Conservation (phyloP, 2,113 vertebrate species). For the Sarotherodon lohbergeri region DNA sequence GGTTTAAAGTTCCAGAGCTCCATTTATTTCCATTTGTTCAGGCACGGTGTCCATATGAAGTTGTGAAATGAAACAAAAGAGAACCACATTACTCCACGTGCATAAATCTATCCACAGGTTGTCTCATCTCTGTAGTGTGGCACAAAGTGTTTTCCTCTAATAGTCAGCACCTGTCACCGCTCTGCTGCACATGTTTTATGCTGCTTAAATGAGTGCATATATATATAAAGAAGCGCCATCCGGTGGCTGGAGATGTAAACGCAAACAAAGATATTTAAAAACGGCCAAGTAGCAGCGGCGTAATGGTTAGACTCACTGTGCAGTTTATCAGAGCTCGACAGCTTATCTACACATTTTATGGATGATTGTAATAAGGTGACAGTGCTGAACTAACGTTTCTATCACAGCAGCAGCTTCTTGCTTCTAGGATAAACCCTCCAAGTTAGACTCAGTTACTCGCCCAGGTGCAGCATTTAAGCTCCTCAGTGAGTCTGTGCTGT, state of each 20-base stretch:
- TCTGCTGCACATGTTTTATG: background rate
- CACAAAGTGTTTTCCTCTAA: background rate
- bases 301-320: rapidly evolving
- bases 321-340: background rate
- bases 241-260: background rate
- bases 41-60: background rate
- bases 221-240: background rate
- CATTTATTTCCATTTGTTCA: background rate
- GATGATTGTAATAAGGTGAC: background rate
- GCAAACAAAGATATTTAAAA: rapidly evolving
- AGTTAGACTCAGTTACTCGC: background rate
- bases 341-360: background rate
- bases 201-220: too few relatives aligned
- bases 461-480: background rate
- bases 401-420: rapidly evolving
- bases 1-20: background rate
- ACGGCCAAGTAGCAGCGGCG: rapidly evolving
- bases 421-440: background rate
- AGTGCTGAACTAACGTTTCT: background rate
- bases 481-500: rapidly evolving
- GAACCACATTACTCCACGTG: rapidly evolving
- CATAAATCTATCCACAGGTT: background rate
- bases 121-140: background rate
- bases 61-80: background rate
- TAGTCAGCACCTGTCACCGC: background rate